These are phyloP conservation scores for Malurus cyaneus DNA, from an alignment of 2,113 vertebrate species.

Conservation along the genomic window DNA sequence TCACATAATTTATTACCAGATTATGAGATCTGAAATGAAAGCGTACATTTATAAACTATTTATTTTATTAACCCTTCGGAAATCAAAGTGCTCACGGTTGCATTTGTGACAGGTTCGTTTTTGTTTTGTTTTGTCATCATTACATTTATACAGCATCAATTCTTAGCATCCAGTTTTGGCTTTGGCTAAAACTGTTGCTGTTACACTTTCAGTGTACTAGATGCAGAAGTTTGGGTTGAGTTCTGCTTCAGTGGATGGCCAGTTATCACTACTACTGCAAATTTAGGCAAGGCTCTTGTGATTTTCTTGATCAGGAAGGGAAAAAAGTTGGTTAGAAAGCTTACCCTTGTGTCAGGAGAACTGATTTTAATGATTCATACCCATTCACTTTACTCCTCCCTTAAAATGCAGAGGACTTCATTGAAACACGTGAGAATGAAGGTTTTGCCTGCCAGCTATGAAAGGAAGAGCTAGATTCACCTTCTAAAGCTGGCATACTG, in stretches of 20 bases:
- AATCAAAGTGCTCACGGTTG: slow-evolving; percentile 62
- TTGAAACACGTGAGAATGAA: background rate
- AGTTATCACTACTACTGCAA: background rate
- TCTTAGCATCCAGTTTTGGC: slow-evolving; percentile 34
- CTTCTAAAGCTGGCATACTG: background rate
- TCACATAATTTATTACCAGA: slow-evolving; percentile 83
- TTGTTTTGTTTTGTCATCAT: slow-evolving; percentile 44
- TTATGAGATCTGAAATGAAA: slow-evolving; percentile 85
- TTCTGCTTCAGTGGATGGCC: slow-evolving; percentile 32
- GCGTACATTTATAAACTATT: slow-evolving; percentile 57
- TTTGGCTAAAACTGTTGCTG: slow-evolving; percentile 36
- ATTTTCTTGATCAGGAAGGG: background rate
- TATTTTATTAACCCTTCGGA: slow-evolving; percentile 59
- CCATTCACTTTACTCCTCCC: background rate
- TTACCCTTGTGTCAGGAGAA: background rate
- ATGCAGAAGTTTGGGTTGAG: slow-evolving; percentile 31
- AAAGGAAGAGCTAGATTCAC: background rate
- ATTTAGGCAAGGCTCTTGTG: background rate
- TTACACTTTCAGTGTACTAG: slow-evolving; percentile 9
- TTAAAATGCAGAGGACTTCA: background rate
- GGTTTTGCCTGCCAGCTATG: background rate
- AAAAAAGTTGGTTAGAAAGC: background rate
- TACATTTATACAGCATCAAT: slow-evolving; percentile 43
- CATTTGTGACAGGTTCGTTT: slow-evolving; percentile 53
- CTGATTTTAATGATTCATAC: background rate